These are phyloP conservation scores for Cynodonichthys magdalenae DNA, from an alignment of 2,797 vertebrate genomes.

Conservation along the genomic window DNA sequence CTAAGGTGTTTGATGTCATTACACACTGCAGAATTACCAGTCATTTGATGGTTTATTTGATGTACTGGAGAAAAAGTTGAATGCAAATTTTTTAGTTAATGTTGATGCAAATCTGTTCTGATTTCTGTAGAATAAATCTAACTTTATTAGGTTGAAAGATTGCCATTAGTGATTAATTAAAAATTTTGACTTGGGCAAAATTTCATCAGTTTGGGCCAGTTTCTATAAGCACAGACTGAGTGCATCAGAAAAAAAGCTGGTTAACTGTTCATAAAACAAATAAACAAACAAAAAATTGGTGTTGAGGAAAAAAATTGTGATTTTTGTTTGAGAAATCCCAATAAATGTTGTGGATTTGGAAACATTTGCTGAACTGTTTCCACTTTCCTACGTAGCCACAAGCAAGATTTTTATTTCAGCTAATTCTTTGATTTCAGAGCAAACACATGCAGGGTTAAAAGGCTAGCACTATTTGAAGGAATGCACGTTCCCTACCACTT, in stretches of 20 bases:
- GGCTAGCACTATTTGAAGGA: too few relatives aligned
- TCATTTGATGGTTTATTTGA: slow-evolving; percentile 6
- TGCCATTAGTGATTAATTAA: slow-evolving; percentile 8
- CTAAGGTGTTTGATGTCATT: slow-evolving; percentile 2
- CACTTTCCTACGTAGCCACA: too few relatives aligned
- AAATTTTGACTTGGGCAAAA: background rate
- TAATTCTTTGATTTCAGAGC: background rate
- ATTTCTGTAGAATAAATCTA: background rate
- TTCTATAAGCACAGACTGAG: background rate
- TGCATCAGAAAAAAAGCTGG: background rate
- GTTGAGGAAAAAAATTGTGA: slow-evolving; percentile 8
- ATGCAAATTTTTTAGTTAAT: background rate
- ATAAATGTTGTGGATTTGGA: slow-evolving; percentile 4
- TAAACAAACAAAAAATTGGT: background rate
- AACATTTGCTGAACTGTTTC: too few relatives aligned
- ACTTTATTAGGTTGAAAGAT: background rate
- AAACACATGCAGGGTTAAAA: background rate
- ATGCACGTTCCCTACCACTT: too few relatives aligned
- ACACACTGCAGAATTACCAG: background rate
- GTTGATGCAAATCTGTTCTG: background rate
- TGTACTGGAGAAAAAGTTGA: background rate
- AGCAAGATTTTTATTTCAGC: background rate
- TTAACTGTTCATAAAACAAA: background rate
- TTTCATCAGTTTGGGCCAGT: background rate
- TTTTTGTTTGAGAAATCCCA: slow-evolving; percentile 6